Base-by-base conservation (phyloP, 2,888 invertebrate genomes). In the Megalurothrips usitatus region DNA sequence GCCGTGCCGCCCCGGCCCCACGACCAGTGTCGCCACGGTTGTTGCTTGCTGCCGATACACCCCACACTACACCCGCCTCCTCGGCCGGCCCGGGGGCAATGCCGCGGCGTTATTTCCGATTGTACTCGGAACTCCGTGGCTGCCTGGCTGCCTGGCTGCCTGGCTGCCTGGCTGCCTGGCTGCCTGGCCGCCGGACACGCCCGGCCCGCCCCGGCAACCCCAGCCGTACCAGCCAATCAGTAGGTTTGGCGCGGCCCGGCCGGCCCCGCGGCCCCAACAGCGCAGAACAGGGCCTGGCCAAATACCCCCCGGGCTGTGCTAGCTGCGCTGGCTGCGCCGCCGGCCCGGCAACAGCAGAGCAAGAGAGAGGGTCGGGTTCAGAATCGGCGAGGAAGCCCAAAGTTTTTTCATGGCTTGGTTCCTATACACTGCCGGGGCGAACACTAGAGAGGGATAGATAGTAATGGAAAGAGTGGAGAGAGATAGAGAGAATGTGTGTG, bases 71-170 rank as follows among this genome's bases (percentile, higher is more conserved):
- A n/a, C n/a, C n/a, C n/a, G n/a, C n/a, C n/a, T n/a, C n/a, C n/a
- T n/a, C 34, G 34, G 34, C 34, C 34, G 34, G 6, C 34, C 34
- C 34, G 34, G 34, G 34, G 34, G 34, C 34, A 43, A 6, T 43
- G 34, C 34, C 34, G 34, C 26, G 68, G 68, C 26, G 68, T 75
- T 75, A 75, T 75, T 75, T 75, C 68, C 68, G 23, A 75, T 75
- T 75, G 68, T 75, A 26, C 26, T 75, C 68, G 68, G 68, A 58
- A 58, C 58, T 58, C 58, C 19, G 58, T 43, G 34, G 34, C n/a
- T n/a, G n/a, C 34, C 34, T 43, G 34, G 2, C 34, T 43, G 34
- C 34, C 34, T 6, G 34, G 34, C 34, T 6, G 34, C 34, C 2
- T 43, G 34, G 2, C 34, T 43, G 34, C 34, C 34, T 6, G 34